Conservation (phyloP, 2,888 invertebrate species). For the Polydrusus pterygomalis region DNA sequence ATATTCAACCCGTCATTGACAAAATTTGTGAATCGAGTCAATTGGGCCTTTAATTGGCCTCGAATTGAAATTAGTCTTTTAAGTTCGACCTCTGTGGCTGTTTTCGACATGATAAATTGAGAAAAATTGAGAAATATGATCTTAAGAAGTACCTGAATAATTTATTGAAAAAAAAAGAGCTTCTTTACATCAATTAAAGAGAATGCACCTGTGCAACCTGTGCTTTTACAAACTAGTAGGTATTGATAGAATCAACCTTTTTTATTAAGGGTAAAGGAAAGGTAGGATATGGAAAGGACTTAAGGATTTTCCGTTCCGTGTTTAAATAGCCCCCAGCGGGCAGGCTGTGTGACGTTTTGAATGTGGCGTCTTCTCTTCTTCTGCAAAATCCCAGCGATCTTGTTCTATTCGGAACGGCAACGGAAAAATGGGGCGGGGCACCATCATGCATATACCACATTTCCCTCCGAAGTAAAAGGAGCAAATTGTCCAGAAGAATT, state of each 20-base stretch:
- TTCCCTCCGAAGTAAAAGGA: too few species aligned
- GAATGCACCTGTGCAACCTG: too few species aligned
- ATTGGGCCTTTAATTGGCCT: constrained; percentile 22
- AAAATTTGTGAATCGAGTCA: constrained; percentile 31
- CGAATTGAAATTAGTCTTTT: constrained; percentile 3
- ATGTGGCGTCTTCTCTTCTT: too few species aligned
- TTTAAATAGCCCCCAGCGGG: too few species aligned
- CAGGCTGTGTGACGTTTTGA: too few species aligned
- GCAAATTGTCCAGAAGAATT: too few species aligned
- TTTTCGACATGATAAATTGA: neutral
- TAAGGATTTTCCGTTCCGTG: neutral
- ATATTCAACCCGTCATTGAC: constrained; percentile 5
- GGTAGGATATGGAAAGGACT: neutral
- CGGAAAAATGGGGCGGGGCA: too few species aligned
- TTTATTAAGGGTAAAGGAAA: neutral
- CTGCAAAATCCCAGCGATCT: too few species aligned
- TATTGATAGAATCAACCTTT: neutral
- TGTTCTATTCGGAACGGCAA: too few species aligned
- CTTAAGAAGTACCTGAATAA: neutral
- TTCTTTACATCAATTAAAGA: neutral
- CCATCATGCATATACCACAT: too few species aligned
- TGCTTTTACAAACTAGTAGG: neutral
- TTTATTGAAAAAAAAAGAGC: too few species aligned
- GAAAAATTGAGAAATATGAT: neutral
- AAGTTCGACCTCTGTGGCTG: constrained; percentile 20